These are phyloP conservation scores for Leiothrix lutea DNA, from an alignment of 2,113 vertebrate species.

Conservation along the genomic window DNA sequence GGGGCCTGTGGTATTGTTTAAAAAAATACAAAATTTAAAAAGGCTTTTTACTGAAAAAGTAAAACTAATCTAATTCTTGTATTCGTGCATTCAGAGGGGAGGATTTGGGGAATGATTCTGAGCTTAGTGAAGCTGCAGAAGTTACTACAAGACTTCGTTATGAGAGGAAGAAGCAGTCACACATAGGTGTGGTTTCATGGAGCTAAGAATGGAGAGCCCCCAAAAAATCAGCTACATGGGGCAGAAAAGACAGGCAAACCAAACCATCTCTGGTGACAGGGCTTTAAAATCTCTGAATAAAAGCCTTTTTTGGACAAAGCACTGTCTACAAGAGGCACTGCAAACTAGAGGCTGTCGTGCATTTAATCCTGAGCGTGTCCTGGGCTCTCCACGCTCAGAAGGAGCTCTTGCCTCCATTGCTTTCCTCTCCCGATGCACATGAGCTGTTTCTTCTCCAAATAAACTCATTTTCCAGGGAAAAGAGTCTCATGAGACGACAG, in stretches of 20 bases:
- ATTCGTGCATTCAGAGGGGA: neutral
- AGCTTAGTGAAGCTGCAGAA: neutral
- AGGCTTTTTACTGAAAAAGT: conserved; percentile 8
- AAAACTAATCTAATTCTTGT: conserved; percentile 6
- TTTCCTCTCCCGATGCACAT: neutral
- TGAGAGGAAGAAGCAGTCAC: neutral
- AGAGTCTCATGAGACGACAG: neutral
- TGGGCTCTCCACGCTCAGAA: neutral
- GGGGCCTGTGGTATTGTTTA: neutral
- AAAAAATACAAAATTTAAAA: neutral
- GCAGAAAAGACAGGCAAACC: neutral
- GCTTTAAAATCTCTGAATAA: neutral
- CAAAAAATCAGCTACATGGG: neutral
- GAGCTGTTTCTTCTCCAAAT: neutral
- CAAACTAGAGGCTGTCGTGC: rapidly evolving
- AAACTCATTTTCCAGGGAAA: neutral
- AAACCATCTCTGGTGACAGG: neutral
- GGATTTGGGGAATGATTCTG: neutral
- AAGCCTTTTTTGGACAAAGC: neutral
- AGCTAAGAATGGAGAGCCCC: neutral
- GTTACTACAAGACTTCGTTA: neutral
- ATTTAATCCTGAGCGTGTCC: neutral
- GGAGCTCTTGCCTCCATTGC: neutral
- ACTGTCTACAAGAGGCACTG: neutral
- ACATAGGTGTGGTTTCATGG: rapidly evolving